Base-by-base conservation (phyloP, 2,113 vertebrate species). In the Ptilorrhoa leucosticta region DNA sequence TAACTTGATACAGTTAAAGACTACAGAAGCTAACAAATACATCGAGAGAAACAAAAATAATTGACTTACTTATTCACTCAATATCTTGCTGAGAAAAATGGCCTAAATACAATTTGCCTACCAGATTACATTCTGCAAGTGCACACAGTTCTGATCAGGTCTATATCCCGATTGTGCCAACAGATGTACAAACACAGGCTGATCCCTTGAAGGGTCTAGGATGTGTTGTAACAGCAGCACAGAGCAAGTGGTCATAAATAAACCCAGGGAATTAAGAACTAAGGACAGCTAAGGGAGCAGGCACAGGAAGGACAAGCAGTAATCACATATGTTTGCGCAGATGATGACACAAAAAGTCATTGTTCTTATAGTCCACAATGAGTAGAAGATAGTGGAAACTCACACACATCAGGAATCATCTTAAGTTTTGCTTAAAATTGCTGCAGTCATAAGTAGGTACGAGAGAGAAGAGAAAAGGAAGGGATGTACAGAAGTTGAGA, bases 261-360 rank as follows among this genome's bases (percentile, higher is more conserved):
- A 90, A 39, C 23, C 28, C 5, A 82, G 27, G 4, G 13, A 68
- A 84, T 15, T n/a, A n/a, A 84, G 40, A 56, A 47, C 13, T 11
- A 57, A 68, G 50, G 60, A 45, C 19, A 57, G 11, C 4, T 17
- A 37, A 88, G 33, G 4, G 5, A 79, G 60, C 22, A 58, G 37
- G 35, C 11, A 78, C 18, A 78, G 26, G 24, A 70, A 70, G 39
- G 33, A 57, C 11, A 47, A 71, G 24, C 27, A 66, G 18, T 14
- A 47, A 54, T 3, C 51, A 13, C 1, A 0, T 10, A 0, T 13
- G n/a, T n/a, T 64, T 64, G 19, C 15, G 85, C 1, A 60, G 33
- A 20, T 13, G 16, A 39, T 2, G 13, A 31, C 3, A 21, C 2
- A 11, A 82, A 13, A 87, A 40, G 11, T 44, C 0, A 16, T 61